A percentile compares a stretch with the other conserved stretches of the same genome.
These are phyloP conservation scores for Oryctes rhinoceros DNA, from an alignment of 1,140 invertebrate genomes.

Conservation along the genomic window DNA sequence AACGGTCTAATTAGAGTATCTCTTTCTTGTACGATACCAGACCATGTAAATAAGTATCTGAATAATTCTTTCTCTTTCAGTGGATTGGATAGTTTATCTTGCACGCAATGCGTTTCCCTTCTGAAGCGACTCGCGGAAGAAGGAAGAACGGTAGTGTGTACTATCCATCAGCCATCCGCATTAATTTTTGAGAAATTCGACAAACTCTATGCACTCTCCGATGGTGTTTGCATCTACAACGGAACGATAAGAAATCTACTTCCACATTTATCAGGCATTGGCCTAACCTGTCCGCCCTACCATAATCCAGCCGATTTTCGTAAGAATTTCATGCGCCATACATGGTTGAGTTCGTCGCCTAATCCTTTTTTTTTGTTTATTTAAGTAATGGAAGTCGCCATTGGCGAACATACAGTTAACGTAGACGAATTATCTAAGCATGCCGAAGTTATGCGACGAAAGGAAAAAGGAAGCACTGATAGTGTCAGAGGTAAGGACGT, in stretches of 20 bases:
- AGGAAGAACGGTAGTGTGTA: constrained; percentile 91
- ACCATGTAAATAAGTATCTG: not conserved
- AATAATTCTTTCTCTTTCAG: constrained; percentile 64
- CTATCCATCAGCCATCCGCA: constrained; percentile 96
- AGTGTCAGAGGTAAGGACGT: not conserved
- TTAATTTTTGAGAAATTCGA: constrained; percentile 97
- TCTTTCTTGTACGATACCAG: no score
- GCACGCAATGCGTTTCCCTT: constrained; percentile 85
- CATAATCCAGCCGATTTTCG: constrained; percentile 96
- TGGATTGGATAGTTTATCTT: constrained; percentile 90
- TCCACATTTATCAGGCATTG: constrained; percentile 81
- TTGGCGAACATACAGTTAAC: constrained; percentile 73
- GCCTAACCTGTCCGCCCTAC: constrained; percentile 87
- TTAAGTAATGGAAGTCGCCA: constrained; percentile 81
- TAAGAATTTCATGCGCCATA: constrained; percentile 63
- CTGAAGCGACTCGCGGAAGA: constrained; percentile 84
- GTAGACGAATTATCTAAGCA: constrained; percentile 65
- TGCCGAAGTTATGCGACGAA: constrained; percentile 43
- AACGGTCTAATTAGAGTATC: no score
- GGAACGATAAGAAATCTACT: constrained; percentile 79
- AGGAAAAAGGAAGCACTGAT: not conserved
- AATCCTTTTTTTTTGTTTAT: constrained; percentile 49
- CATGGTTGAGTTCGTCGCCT: not conserved
- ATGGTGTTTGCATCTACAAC: constrained; percentile 89
- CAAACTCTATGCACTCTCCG: constrained; percentile 87